These are phyloP conservation scores for Beroe forskalii DNA, from an alignment of 37 sponge, comb jelly and placozoan species.

Conservation along the genomic window DNA sequence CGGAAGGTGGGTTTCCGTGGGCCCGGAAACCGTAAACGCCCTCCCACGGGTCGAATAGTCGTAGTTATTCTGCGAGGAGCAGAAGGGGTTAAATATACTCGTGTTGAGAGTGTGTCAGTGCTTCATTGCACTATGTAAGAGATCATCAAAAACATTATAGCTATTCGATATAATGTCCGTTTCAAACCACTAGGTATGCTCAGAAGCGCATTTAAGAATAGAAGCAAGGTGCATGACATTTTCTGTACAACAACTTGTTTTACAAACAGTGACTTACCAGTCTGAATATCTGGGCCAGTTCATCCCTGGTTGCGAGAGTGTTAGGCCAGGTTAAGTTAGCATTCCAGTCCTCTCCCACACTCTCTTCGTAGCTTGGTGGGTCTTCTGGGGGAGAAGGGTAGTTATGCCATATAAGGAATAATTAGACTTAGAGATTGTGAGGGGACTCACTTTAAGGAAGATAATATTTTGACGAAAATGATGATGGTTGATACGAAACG, in stretches of 20 bases:
- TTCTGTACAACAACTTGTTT: too few relatives aligned
- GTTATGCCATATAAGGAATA: not conserved
- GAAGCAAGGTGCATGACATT: too few relatives aligned
- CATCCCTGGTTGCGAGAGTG: not conserved
- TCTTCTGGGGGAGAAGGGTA: not conserved
- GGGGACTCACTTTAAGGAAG: not conserved
- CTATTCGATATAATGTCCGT: too few relatives aligned
- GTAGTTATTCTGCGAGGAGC: constrained; percentile 34
- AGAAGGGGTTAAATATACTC: too few relatives aligned
- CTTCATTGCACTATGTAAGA: too few relatives aligned
- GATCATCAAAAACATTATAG: too few relatives aligned
- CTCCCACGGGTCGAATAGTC: constrained; percentile 59
- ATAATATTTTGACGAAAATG: not conserved
- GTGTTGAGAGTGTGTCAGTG: too few relatives aligned
- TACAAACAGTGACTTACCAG: too few relatives aligned
- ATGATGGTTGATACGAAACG: too few relatives aligned
- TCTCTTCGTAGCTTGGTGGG: constrained; percentile 25
- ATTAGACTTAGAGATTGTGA: not conserved
- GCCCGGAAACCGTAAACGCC: constrained; percentile 47
- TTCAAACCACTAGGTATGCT: too few relatives aligned
- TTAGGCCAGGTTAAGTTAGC: constrained; percentile 29
- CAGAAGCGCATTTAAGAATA: too few relatives aligned
- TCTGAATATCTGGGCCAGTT: constrained; percentile 49
- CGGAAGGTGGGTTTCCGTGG: not conserved
- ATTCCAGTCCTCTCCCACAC: not conserved